phyloP scores from a whole-genome alignment of 2,888 invertebrate genomes.

The Cephus sareptanus region DNA sequence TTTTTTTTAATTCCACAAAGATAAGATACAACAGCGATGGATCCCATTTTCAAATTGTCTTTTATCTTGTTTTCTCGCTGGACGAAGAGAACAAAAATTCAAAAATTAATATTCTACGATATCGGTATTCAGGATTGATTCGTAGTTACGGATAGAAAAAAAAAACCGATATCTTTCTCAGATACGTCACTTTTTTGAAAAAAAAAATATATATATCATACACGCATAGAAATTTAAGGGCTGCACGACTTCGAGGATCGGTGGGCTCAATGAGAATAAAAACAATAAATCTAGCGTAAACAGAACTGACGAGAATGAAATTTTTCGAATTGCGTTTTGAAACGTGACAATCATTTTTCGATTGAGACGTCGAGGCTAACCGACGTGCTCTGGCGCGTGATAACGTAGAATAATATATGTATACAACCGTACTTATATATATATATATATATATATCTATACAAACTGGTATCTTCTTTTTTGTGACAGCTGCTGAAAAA shows the following conservation, averaged over 20 bases:
- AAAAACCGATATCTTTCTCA: no score
- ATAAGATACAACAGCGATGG: neutral
- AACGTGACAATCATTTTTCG: constrained; percentile 54
- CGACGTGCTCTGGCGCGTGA: neutral
- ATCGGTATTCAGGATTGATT: no score
- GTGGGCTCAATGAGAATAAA: neutral
- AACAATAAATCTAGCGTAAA: neutral
- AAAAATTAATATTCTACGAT: no score
- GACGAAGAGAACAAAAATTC: no score
- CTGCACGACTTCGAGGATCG: neutral
- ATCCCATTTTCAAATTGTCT: no score
- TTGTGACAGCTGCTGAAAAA: no score
- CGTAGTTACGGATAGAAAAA: no score
- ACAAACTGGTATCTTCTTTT: neutral
- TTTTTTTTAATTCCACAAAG: neutral
- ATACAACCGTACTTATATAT: constrained; percentile 4
- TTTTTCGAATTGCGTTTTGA: constrained; percentile 53
- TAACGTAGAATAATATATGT: neutral
- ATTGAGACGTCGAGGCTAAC: neutral
- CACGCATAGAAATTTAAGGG: no score
- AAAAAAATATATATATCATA: no score
- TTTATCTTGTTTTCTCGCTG: no score
- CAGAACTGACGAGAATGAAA: constrained; percentile 8
- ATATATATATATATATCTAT: constrained; percentile 5
- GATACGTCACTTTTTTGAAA: no score